Evolutionary conservation across 2,113 vertebrate genomes (phyloP), one percentile per base, ranked within the genome.

Genomic region (Malurus elegans): DNA sequence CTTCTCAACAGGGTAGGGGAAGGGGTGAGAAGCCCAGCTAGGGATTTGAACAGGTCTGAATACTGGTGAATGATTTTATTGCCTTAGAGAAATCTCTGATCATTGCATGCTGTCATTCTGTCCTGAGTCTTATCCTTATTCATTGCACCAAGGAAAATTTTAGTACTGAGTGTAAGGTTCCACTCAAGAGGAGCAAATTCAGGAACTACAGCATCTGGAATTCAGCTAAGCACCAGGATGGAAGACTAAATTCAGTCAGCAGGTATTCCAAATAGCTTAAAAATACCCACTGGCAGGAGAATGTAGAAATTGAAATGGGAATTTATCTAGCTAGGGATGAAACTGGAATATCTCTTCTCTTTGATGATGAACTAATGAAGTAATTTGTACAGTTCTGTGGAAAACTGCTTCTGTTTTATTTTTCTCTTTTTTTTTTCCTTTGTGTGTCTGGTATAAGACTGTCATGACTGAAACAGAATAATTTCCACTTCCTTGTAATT

Each of bases 241-340:
- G 12, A 78, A 78, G 21, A 74, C 7, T 65, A 42, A 21, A 48
- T 80, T 91, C 10, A 65, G 31, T 56, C 71, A 96, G 36, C 17
- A 66, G 40, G 12, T 83, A 40, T 75, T 91, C 57, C 73, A 81
- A 90, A 61, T 8, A 44, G 12, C 9, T 71, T 40, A 10, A 71
- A 44, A 79, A 75, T 60, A 42, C 4, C 7, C 36, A 60, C 15
- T 34, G 26, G 3, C 38, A 73, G 32, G 26, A 89, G 45, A 64
- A 80, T 14, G 28, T 19, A 31, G 36, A 94, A 84, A 90, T 45
- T 78, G 21, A 78, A 89, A 87, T 73, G 34, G 25, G 25, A 90
- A 71, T 92, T 90, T 66, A 23, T 58, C 6, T 71, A 72, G 28
- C n/a, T 66, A 25, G 10, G 13, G 17, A n/a, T 78, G 31, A 74